A percentile compares a stretch with the other conserved stretches of the same genome.
Evolutionary conservation across 2,797 vertebrate genomes (phyloP).

Genomic region (Pantherophis vulpinus): DNA sequence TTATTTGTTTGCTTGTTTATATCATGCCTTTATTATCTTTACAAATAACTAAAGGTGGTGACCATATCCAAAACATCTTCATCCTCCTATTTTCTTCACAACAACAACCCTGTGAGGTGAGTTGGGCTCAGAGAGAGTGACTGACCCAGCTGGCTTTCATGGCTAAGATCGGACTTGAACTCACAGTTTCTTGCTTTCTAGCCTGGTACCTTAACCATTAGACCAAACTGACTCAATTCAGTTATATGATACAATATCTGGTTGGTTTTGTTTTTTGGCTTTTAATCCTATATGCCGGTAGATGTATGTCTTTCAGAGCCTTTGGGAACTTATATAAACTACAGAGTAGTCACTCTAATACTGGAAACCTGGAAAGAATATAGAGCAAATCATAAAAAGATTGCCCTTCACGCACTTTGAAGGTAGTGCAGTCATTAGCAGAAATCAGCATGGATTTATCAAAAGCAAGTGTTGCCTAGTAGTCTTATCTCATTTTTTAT

Average conservation of each 20-base stretch:
- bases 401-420: neutral
- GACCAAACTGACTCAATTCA: neutral
- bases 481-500: neutral
- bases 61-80: neutral
- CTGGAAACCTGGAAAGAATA: neutral
- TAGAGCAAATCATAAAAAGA: neutral
- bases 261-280: neutral
- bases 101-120: neutral
- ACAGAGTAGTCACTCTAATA: neutral
- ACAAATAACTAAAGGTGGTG: neutral
- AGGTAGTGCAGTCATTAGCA: neutral
- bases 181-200: neutral
- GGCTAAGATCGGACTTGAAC: neutral
- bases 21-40: neutral
- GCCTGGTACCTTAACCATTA: neutral
- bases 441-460: neutral
- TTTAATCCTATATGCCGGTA: neutral
- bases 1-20: neutral
- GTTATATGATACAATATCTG: neutral
- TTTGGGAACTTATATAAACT: neutral
- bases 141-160: neutral
- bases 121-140: neutral
- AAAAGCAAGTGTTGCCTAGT: neutral
- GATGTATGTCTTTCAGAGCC: neutral
- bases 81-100: neutral